Conservation (phyloP, 2,797 vertebrate species). For the Ctenosaura bakeri region DNA sequence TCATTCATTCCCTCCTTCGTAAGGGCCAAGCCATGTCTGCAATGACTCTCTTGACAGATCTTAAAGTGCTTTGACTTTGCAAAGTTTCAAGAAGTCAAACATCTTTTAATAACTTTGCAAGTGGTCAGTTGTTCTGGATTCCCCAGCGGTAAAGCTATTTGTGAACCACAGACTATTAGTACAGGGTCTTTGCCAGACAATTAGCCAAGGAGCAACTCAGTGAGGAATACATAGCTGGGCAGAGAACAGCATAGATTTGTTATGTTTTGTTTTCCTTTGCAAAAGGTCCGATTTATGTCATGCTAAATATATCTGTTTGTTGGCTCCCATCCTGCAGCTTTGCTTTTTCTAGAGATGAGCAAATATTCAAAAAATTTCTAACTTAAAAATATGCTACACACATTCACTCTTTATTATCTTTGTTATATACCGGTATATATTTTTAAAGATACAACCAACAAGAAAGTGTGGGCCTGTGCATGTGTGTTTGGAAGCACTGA, state of each 20-base stretch:
- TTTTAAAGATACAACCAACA: neutral
- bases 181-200: constrained; percentile 17
- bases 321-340: neutral
- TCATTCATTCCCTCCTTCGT: neutral
- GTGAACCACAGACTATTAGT: neutral
- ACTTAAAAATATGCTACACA: neutral
- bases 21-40: neutral
- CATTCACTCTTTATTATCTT: neutral
- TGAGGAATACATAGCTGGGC: neutral
- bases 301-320: neutral
- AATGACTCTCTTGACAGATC: neutral
- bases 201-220: neutral
- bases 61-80: neutral
- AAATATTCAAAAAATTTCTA: neutral
- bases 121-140: constrained; percentile 41
- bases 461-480: neutral
- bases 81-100: constrained; percentile 24
- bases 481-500: neutral
- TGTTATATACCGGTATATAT: neutral
- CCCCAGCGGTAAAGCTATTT: neutral
- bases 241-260: neutral
- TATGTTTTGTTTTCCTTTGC: neutral
- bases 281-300: neutral
- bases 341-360: neutral
- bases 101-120: constrained; percentile 43